Percentiles rank a stretch among this genome's conserved stretches.
Conservation (phyloP, 1,140 invertebrate species). For the Heliothis subflexa region DNA sequence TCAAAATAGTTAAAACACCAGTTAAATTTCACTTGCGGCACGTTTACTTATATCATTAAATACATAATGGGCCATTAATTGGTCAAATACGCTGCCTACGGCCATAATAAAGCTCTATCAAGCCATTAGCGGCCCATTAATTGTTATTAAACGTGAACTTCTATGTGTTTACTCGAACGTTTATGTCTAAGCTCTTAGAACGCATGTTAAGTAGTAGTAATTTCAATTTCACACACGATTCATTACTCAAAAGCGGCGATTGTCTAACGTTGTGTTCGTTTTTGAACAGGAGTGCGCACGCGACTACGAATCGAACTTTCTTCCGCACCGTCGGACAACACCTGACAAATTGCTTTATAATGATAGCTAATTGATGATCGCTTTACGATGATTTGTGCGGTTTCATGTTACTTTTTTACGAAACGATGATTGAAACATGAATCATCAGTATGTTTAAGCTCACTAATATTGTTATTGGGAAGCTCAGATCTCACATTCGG, state of each 20-base stretch:
- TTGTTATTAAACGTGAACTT: slow-evolving; percentile 12
- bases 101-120: slow-evolving; percentile 4
- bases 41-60: background rate
- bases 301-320: slow-evolving; percentile 57
- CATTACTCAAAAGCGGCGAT: slow-evolving; percentile 64
- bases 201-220: slow-evolving; percentile 55
- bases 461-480: slow-evolving; percentile 10
- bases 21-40: background rate
- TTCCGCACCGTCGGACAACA: slow-evolving; percentile 52
- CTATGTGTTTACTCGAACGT: slow-evolving; percentile 22
- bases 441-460: slow-evolving; percentile 6
- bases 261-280: slow-evolving; percentile 49
- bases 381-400: slow-evolving; percentile 52
- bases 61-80: slow-evolving; percentile 9
- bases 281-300: slow-evolving; percentile 56
- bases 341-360: slow-evolving; percentile 72
- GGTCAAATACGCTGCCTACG: background rate
- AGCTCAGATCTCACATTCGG: slow-evolving; percentile 18
- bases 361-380: slow-evolving; percentile 71
- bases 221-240: slow-evolving; percentile 70
- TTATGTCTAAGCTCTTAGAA: slow-evolving; percentile 53
- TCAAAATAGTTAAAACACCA: slow-evolving; percentile 1
- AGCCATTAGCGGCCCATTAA: slow-evolving; percentile 9
- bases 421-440: slow-evolving; percentile 21
- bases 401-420: slow-evolving; percentile 47